Conservation (phyloP, 2,113 vertebrate genomes). For the Silurus glanis region DNA sequence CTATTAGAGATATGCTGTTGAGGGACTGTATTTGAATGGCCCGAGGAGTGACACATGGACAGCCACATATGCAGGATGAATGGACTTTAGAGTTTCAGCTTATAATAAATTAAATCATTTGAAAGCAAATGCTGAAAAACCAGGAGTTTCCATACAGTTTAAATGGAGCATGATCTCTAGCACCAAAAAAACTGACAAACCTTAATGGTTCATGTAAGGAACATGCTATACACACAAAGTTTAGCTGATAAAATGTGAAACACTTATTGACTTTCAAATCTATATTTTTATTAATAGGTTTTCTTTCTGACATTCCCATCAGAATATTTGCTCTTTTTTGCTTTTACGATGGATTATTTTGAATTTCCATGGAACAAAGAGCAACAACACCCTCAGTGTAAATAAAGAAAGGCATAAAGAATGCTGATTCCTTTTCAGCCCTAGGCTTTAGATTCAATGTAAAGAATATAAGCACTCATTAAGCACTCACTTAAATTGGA, state of each 20-base stretch:
- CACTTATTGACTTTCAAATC: neutral
- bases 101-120: conserved; percentile 56
- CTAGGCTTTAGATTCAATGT: neutral
- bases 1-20: conserved; percentile 71
- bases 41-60: conserved; percentile 55
- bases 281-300: neutral
- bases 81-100: conserved; percentile 64
- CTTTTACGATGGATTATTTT: neutral
- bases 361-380: neutral
- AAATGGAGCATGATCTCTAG: conserved; percentile 25
- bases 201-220: neutral
- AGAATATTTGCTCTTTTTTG: neutral
- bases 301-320: neutral
- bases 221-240: neutral
- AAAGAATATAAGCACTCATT: neutral
- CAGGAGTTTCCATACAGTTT: conserved; percentile 15
- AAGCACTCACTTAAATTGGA: too few relatives aligned
- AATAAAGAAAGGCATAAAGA: neutral
- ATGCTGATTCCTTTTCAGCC: neutral
- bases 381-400: neutral
- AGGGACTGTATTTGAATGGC: conserved; percentile 57
- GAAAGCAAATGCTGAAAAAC: conserved; percentile 25
- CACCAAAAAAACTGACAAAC: conserved; percentile 5
- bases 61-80: conserved; percentile 57
- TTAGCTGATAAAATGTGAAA: neutral